Evolutionary conservation across 2,888 invertebrate genomes (phyloP), one percentile per base, ranked within the genome.

Genomic region (Tenthredo distinguenda): DNA sequence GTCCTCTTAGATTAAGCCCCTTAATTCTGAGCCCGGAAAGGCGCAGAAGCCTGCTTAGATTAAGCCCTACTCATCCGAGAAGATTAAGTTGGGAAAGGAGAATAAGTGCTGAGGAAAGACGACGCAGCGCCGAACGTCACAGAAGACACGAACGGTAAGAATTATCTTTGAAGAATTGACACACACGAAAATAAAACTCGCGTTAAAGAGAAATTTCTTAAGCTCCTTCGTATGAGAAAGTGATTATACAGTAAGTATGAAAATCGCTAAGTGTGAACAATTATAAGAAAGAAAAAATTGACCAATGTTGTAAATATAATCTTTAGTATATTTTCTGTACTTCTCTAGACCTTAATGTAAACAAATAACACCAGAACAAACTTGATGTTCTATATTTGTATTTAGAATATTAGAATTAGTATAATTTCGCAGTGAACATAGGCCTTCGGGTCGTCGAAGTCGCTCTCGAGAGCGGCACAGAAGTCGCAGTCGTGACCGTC

Each of bases 91-190:
- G 89, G 88, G 92, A 92, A 71, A 88, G 91, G 34, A 90, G 90
- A 71, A 87, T 87, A 21, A 93, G 93, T 86, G 77, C 88, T 0
- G 93, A 93, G 2, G 93, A 93, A 2, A 89, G 91, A 87, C 90
- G 91, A 84, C 89, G 90, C 85, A 92, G 90, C 79, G 76, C 89
- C 0, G 93, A 93, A 85, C 88, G 93, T 68, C 90, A 90, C 65
- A 89, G 91, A 84, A 88, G 91, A 87, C 89, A 90, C 9, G 92
- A 93, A 89, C 92, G 93, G 93, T 93, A 89, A 93, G 91, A 85
- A 87, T 86, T 72, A 65, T 26, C 31, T 31, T 68, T n/a, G 47
- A 83, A 50, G 18, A 47, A 43, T 83, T 26, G 68, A 68, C 10
- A 50, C 9, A 50, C 50, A 50, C 15, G 47, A 47, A 47, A 77